Evolutionary conservation across 2,113 vertebrate genomes (phyloP).

Genomic region (Amphiprion ocellaris): DNA sequence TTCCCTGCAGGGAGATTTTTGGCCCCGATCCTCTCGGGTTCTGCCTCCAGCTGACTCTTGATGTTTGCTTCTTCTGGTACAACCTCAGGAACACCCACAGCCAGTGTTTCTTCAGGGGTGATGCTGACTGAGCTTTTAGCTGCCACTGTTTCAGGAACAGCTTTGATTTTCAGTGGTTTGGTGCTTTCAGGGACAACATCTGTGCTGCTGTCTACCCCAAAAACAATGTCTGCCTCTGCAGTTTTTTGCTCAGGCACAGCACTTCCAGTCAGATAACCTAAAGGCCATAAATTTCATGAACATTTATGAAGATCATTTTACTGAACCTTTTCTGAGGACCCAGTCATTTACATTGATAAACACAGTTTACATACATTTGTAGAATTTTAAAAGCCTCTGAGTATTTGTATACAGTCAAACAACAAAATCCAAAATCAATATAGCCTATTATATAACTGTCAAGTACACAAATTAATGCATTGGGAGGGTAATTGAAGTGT

Average conservation of each 20-base stretch:
- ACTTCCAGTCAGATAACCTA: conserved; percentile 74
- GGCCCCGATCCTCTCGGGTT: conserved; percentile 26
- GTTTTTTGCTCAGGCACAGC: conserved; percentile 59
- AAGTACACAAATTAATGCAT: too few species aligned
- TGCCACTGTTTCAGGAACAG: conserved; percentile 41
- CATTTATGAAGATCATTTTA: background rate
- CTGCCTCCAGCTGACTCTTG: conserved; percentile 38
- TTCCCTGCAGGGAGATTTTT: conserved; percentile 55
- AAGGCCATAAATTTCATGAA: conserved; percentile 57
- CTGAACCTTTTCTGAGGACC: background rate
- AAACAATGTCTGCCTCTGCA: conserved; percentile 48
- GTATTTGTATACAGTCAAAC: too few species aligned
- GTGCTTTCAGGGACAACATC: conserved; percentile 37
- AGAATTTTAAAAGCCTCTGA: too few species aligned
- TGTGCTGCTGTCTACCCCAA: conserved; percentile 31
- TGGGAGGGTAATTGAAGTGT: too few species aligned
- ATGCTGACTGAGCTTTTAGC: conserved; percentile 8
- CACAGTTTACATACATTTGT: too few species aligned
- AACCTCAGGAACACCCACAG: conserved; percentile 14
- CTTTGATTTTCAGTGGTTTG: conserved; percentile 36
- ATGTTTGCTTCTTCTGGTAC: conserved; percentile 38
- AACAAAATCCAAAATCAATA: too few species aligned
- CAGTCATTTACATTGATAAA: background rate
- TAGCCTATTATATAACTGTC: too few species aligned
- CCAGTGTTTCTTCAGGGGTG: conserved; percentile 3